Percentiles rank a stretch among this genome's conserved stretches.
phyloP scores from a whole-genome alignment of 2,797 vertebrate genomes.

The Todus mexicanus region DNA sequence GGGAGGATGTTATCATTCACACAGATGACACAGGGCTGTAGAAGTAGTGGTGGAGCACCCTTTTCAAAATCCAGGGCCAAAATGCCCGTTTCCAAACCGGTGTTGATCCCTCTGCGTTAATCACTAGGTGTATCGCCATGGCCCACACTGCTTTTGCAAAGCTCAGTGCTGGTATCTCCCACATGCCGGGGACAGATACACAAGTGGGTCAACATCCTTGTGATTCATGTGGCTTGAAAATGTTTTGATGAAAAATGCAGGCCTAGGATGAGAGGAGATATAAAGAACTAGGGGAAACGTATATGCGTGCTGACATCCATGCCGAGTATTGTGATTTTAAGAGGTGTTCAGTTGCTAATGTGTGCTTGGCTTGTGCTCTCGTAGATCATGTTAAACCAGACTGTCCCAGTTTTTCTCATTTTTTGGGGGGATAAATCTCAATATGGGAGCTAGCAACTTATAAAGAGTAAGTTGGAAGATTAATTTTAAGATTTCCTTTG shows the following conservation, averaged over 20 bases:
- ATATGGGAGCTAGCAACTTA: background rate
- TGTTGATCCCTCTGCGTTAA: fast-evolving
- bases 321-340: background rate
- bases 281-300: background rate
- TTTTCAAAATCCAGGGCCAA: background rate
- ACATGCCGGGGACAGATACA: fast-evolving
- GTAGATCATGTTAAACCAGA: background rate
- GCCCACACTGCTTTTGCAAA: background rate
- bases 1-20: fast-evolving
- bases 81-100: background rate
- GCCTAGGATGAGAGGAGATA: background rate
- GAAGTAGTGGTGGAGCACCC: background rate
- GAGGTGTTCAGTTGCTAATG: background rate
- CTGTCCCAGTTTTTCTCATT: background rate
- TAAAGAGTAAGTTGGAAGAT: background rate
- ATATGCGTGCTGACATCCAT: background rate
- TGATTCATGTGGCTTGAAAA: background rate
- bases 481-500: background rate
- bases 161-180: background rate
- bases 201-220: fast-evolving
- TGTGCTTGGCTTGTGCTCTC: background rate
- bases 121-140: fast-evolving
- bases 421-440: background rate
- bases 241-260: background rate
- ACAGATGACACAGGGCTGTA: fast-evolving